Conservation (phyloP, 2,797 vertebrate genomes). For the Rallus crepitans region DNA sequence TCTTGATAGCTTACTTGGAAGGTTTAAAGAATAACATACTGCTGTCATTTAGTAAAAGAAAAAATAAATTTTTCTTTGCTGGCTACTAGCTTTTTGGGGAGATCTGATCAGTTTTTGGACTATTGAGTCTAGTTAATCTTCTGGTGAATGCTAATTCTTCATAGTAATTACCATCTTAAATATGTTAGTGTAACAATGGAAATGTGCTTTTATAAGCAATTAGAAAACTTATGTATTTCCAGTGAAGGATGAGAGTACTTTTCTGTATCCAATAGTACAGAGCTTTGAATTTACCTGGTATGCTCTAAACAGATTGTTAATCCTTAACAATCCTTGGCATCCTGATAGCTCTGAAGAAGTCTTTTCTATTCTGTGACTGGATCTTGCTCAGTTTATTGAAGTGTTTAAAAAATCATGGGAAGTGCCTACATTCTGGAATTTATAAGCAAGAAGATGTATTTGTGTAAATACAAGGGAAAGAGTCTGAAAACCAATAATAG, state of each 20-base stretch:
- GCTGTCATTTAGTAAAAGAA: not conserved
- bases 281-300: not conserved
- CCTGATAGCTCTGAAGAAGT: not conserved
- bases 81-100: not conserved
- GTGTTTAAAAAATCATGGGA: not conserved
- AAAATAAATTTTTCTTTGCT: not conserved
- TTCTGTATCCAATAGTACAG: not conserved
- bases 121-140: not conserved
- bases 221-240: not conserved
- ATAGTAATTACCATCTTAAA: not conserved
- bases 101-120: not conserved
- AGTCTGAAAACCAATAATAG: not conserved
- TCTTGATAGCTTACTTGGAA: not conserved
- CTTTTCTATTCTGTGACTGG: not conserved
- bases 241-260: not conserved
- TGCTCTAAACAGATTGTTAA: not conserved
- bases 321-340: not conserved
- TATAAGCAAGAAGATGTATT: not conserved
- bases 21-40: not conserved
- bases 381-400: not conserved
- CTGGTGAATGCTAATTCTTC: not conserved
- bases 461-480: not conserved
- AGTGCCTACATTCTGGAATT: not conserved
- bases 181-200: not conserved
- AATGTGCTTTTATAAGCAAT: not conserved